Percentiles rank a stretch among this genome's conserved stretches.
These are phyloP conservation scores for Nymphalis polychloros DNA, from an alignment of 2,888 invertebrate species.

Conservation along the genomic window DNA sequence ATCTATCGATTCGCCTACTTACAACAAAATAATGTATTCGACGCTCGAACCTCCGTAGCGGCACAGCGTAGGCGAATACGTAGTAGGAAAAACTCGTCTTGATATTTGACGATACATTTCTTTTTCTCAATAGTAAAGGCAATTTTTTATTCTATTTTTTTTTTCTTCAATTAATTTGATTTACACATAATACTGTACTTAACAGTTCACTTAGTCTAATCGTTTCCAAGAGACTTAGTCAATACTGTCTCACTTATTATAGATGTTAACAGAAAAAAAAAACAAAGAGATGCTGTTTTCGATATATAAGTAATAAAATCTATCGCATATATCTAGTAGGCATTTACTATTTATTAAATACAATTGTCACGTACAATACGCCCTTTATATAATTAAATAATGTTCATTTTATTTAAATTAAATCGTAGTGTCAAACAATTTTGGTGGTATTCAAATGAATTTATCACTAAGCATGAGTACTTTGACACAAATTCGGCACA, in stretches of 20 bases:
- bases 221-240: background rate
- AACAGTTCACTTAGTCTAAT: too few relatives aligned
- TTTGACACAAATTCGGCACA: constrained; percentile 36
- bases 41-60: constrained; percentile 65
- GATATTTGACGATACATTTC: constrained; percentile 51
- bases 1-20: constrained; percentile 74
- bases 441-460: constrained; percentile 34
- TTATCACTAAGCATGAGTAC: constrained; percentile 32
- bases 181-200: too few relatives aligned
- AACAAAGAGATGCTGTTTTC: background rate
- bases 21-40: constrained; percentile 74
- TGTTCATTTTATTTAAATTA: constrained; percentile 33
- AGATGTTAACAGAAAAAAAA: background rate
- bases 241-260: background rate
- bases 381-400: constrained; percentile 29
- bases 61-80: constrained; percentile 67
- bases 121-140: background rate
- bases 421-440: constrained; percentile 25
- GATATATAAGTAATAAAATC: constrained; percentile 4
- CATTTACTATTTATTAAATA: constrained; percentile 17
- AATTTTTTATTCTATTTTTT: too few relatives aligned
- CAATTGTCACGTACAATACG: constrained; percentile 30
- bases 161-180: too few relatives aligned
- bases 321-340: constrained; percentile 5
- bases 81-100: constrained; percentile 51